A percentile compares a stretch with the other conserved stretches of the same genome.
Evolutionary conservation across 2,888 invertebrate species (phyloP).

Genomic region (Limnephilus rhombicus): DNA sequence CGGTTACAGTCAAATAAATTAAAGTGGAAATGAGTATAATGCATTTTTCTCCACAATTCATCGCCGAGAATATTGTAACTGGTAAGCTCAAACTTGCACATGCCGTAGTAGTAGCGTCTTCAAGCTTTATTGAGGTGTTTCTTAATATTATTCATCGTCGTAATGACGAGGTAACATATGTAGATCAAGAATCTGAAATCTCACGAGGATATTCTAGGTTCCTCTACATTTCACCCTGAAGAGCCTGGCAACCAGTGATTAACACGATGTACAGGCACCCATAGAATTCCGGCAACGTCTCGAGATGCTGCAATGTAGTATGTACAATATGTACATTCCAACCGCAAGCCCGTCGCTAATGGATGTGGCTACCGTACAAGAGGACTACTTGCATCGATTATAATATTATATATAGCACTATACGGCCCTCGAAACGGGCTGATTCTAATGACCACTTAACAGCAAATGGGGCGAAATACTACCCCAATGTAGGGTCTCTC

Average conservation of each 20-base stretch:
- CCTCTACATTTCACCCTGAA: no score
- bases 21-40: background rate
- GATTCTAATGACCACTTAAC: conserved; percentile 6
- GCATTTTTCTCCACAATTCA: background rate
- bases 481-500: background rate
- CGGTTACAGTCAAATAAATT: no score
- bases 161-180: no score
- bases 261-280: background rate
- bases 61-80: background rate
- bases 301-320: conserved; percentile 10
- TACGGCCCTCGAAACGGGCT: background rate
- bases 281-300: background rate
- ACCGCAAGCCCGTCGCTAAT: conserved; percentile 34
- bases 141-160: no score
- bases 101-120: no score
- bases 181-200: no score
- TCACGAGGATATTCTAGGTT: no score
- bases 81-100: no score
- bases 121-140: no score
- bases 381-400: conserved; percentile 29
- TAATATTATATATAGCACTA: background rate
- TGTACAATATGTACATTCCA: background rate
- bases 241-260: background rate
- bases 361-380: conserved; percentile 33
- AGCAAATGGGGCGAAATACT: background rate